phyloP scores from a whole-genome alignment of 2,113 vertebrate genomes.

The Tupaia chinensis region DNA sequence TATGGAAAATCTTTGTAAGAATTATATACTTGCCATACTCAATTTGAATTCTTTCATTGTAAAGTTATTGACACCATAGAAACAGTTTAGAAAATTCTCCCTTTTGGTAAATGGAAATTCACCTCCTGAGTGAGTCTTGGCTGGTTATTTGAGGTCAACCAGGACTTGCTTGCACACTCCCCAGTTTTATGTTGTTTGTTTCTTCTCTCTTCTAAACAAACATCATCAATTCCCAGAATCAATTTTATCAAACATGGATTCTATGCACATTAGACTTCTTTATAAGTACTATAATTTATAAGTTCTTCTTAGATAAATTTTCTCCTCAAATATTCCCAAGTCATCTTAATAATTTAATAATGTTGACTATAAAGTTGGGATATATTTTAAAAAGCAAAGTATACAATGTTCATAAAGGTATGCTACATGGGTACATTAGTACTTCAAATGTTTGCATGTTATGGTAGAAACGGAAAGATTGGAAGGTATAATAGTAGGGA shows the following conservation, averaged over 20 bases:
- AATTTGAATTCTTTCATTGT: neutral
- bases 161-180: rapidly evolving
- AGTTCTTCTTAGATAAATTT: neutral
- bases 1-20: neutral
- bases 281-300: neutral
- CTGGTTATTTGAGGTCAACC: neutral
- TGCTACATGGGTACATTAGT: neutral
- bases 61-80: neutral
- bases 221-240: neutral
- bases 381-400: neutral
- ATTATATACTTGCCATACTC: neutral
- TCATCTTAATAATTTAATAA: neutral
- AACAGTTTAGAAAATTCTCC: neutral
- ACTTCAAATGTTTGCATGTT: neutral
- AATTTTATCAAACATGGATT: too few species aligned
- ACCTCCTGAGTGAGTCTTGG: too few species aligned
- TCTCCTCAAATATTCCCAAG: neutral
- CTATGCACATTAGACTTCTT: neutral
- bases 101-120: neutral
- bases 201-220: too few species aligned
- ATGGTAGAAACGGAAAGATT: too few species aligned
- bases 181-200: rapidly evolving
- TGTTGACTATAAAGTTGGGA: neutral
- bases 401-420: neutral
- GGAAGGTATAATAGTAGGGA: too few species aligned